Base-by-base conservation (phyloP, 1,140 invertebrate genomes). In the Hormaphis cornu region DNA sequence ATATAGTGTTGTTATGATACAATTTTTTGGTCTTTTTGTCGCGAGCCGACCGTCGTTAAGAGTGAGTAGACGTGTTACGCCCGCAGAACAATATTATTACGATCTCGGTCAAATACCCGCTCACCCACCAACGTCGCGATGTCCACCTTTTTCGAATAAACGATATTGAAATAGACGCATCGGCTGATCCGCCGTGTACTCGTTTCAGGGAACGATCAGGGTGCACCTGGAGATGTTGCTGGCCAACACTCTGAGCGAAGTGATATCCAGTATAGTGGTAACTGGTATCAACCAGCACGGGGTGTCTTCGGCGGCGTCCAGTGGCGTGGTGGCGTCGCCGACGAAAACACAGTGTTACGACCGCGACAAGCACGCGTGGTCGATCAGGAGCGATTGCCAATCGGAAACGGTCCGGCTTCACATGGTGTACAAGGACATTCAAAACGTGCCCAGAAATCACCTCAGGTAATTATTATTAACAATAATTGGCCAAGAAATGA, bases 401-500 rank as follows among this genome's bases (percentile, higher is more conserved):
- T 88, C 87, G 0, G 88, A 91, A 72, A 87, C 85, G 6, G 84
- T 91, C 28, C 81, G 87, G 30, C 80, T 94, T 16, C 85, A 88
- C 59, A 84, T 93, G 76, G 86, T 90, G 70, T 93, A 90, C 80
- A 89, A 89, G 61, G 90, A 93, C 75, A 86, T 93, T 20, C 87
- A 89, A 74, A 89, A 91, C 74, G 89, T 93, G 16, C 90, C 90
- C 1, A 79, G 89, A 35, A 91, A 90, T 76, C 90, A 91, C 78
- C 79, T 89, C 30, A 84, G 86, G 83, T 84, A 71, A 71, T 70
- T 33, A 9, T 6, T 33, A 33, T n/a, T n/a, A n/a, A n/a, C n/a
- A n/a, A n/a, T 35, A 22, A 30, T 18, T 22, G 10, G 50, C 20
- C 12, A 12, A 12, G 9, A 53, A 53, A 53, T 53, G n/a, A n/a